Percentiles rank a stretch among this genome's conserved stretches.
Evolutionary conservation across 1,140 invertebrate species (phyloP).

Genomic region (Pristionchus pacificus): DNA sequence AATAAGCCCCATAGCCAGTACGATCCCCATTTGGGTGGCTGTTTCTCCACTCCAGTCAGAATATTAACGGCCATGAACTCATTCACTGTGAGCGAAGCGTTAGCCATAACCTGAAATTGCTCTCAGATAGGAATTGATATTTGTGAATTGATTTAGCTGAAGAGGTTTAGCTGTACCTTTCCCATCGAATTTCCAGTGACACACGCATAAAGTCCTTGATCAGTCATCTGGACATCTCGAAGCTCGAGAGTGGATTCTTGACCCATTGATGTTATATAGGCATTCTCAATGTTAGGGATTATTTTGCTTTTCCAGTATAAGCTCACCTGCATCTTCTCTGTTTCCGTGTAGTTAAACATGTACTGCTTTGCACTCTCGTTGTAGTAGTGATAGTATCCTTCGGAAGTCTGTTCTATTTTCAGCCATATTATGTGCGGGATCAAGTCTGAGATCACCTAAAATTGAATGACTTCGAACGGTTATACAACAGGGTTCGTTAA

Average conservation of each 20-base stretch:
- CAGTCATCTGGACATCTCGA: conserved; percentile 43
- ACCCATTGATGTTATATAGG: conserved; percentile 8
- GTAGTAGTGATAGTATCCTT: conserved; percentile 41
- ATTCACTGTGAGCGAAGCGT: conserved; percentile 54
- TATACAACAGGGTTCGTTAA: too few species aligned
- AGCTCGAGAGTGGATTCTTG: conserved; percentile 48
- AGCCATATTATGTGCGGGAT: conserved; percentile 55
- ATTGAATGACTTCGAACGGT: too few species aligned
- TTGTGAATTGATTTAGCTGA: too few species aligned
- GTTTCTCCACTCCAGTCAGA: conserved; percentile 17
- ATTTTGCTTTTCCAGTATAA: conserved; percentile 30
- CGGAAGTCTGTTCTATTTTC: conserved; percentile 33
- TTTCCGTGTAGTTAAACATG: conserved; percentile 45
- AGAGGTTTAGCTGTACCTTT: too few species aligned
- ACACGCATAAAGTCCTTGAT: conserved; percentile 55
- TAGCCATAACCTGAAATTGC: conserved; percentile 56
- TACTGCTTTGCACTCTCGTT: conserved; percentile 33
- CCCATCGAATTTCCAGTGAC: conserved; percentile 53
- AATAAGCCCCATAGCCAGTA: too few species aligned
- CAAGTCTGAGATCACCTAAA: conserved; percentile 42
- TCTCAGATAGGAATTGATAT: too few species aligned
- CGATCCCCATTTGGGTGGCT: too few species aligned
- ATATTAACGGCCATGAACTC: conserved; percentile 47
- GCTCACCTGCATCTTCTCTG: conserved; percentile 26
- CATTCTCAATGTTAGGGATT: conserved; percentile 9